Evolutionary conservation across 53 echinoderm and acorn worm genomes (phyloP).

Genomic region (Hippasteria phrygiana): DNA sequence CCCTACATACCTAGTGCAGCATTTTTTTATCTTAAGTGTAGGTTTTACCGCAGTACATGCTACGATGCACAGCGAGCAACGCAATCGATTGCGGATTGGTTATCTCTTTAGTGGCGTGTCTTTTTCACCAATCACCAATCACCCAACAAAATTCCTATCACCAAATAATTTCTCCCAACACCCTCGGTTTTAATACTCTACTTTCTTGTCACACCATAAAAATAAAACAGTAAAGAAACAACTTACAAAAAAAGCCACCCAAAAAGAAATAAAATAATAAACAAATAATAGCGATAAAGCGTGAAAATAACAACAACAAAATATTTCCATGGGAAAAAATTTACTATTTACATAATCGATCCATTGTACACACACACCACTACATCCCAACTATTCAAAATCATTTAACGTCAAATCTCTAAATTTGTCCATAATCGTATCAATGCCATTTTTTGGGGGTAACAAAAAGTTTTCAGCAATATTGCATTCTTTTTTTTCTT

Average conservation of each 20-base stretch:
- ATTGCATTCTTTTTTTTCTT: no score
- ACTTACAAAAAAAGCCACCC: not conserved
- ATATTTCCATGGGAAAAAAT: conserved; percentile 6
- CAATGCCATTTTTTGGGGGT: no score
- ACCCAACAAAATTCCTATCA: not conserved
- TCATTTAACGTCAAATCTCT: conserved; percentile 5
- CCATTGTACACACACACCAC: not conserved
- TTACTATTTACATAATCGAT: conserved; percentile 31
- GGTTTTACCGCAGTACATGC: no score
- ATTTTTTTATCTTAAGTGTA: no score
- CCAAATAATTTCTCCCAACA: not conserved
- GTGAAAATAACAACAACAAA: conserved; percentile 17
- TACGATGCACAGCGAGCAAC: no score
- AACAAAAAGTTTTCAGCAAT: no score
- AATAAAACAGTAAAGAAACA: conserved; percentile 18
- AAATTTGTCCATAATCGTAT: not conserved
- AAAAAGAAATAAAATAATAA: not conserved
- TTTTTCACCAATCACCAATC: no score
- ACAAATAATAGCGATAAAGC: no score
- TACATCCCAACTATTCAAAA: conserved; percentile 6
- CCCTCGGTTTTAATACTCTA: not conserved
- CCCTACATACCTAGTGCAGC: no score
- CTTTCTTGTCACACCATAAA: conserved; percentile 40
- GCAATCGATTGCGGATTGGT: no score
- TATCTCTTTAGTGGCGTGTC: no score